Evolutionary conservation across 1,140 invertebrate species (phyloP), one percentile per base, ranked within the genome.

Genomic region (Bombus superbus): DNA sequence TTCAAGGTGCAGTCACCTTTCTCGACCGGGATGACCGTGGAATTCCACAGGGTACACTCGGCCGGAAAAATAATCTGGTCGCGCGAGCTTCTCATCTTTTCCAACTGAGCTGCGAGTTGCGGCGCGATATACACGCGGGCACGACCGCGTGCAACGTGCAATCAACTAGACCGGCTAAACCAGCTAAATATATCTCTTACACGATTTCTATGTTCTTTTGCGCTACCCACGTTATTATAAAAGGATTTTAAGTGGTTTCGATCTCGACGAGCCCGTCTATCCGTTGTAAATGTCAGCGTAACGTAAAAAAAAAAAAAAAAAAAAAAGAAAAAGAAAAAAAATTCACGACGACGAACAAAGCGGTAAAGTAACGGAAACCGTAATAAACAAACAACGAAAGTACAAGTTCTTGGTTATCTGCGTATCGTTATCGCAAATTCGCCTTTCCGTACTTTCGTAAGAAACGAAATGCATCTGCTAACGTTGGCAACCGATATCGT

Each of bases 1-100:
- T 91, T 92, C 91, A 93, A 93, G 90, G 92, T 93, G 91, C 92
- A 92, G 90, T 93, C 91, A 93, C 92, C 92, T 93, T 91, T 92
- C 86, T 78, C 91, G 80, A 66, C 85, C 87, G 79, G 88, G 91
- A 84, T 92, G 88, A 90, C 90, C 89, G 86, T 91, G 89, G 89
- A 93, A 92, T 93, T 92, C 92, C 92, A 77, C 73, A 78, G 92
- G 87, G 92, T 92, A 92, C 91, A 93, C 91, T 92, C 92, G 78
- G 76, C 72, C 82, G 86, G 87, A 89, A 92, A 92, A 92, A 90
- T 91, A 90, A 91, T 91, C 88, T 86, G 74, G 87, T 88, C 89
- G 80, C 82, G 83, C 72, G 71, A 88, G 81, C 86, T 73, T 85
- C 84, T 66, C 68, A 79, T 90, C 89, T 85, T 76, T 90, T 86